These are phyloP conservation scores for Aleiodes leptofemur DNA, from an alignment of 2,888 invertebrate species.

Conservation along the genomic window DNA sequence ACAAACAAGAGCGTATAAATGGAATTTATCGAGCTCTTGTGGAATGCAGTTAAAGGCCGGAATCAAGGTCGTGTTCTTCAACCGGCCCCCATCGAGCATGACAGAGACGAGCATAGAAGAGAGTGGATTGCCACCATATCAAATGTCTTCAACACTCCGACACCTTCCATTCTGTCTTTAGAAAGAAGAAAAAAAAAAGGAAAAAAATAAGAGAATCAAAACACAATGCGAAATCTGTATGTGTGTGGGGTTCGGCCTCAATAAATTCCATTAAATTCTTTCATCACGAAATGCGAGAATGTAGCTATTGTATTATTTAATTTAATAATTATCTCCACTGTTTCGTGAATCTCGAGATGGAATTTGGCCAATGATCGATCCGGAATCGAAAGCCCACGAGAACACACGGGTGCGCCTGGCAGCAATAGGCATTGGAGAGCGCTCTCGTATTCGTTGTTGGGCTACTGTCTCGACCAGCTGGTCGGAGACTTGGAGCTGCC, in stretches of 20 bases:
- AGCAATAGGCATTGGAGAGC: conserved; percentile 35
- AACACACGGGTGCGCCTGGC: conserved; percentile 48
- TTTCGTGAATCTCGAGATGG: conserved; percentile 24
- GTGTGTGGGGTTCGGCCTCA: background rate
- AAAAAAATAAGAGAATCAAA: background rate
- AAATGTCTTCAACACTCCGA: conserved; percentile 24
- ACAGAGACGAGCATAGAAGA: conserved; percentile 32
- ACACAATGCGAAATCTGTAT: background rate
- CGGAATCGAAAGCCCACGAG: conserved; percentile 43
- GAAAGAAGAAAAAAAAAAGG: background rate
- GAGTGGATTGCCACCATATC: conserved; percentile 22
- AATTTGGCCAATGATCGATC: conserved; percentile 53
- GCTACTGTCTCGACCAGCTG: conserved; percentile 56
- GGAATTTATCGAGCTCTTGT: conserved; percentile 57
- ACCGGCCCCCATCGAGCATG: conserved; percentile 19
- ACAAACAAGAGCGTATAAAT: background rate
- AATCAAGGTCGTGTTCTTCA: conserved; percentile 65
- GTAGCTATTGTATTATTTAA: background rate
- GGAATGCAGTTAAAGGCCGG: conserved; percentile 70
- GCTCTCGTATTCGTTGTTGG: conserved; percentile 42
- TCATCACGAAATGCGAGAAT: background rate
- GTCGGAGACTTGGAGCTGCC: conserved; percentile 53
- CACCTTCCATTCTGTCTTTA: background rate
- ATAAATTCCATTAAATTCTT: background rate
- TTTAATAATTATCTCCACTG: conserved; percentile 3